Evolutionary conservation across 2,113 vertebrate genomes (phyloP), one percentile per base, ranked within the genome.

Genomic region (Chaetodon trifascialis): DNA sequence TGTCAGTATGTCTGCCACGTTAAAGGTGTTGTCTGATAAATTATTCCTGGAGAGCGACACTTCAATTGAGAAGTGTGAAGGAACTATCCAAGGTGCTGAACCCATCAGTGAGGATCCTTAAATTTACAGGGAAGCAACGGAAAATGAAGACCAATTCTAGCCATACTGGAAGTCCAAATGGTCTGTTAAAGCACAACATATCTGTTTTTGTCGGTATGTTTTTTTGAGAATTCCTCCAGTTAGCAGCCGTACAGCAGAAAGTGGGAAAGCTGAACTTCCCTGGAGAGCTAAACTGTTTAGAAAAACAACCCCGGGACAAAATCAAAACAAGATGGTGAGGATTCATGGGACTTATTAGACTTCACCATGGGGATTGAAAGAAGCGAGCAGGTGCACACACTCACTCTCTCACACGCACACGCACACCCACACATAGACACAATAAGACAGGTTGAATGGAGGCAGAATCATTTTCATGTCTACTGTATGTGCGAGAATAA

Each of bases 21-120:
- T 68, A 68, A 49, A 84, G 51, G 30, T 64, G 70, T 68, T 76
- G 40, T 58, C 44, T 58, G 23, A 76, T 65, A 23, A 63, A 80
- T 76, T 12, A 75, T 68, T 84, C 64, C 42, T 65, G 55, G 30
- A 51, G 40, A 78, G 64, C 25, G 42, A 5, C 19, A 46, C 23
- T 46, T 56, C 5, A 54, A 62, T 36, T 74, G 15, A 46, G 19
- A 56, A 15, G 75, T 72, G 86, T 79, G 47, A 42, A 23, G 77
- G 91, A 93, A 77, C 94, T 95, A 63, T 94, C 94, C 92, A 21
- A 73, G 94, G 93, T 95, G 38, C 95, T 95, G 93, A 95, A 92
- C 8, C 30, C 4, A 2, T 25, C 52, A 74, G 85, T 3, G 7
- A 74, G 59, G 25, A 68, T 67, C 55, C 1, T 58, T 30, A 25